Base-by-base conservation (phyloP, 2,113 vertebrate species). In the Cacatua alba region DNA sequence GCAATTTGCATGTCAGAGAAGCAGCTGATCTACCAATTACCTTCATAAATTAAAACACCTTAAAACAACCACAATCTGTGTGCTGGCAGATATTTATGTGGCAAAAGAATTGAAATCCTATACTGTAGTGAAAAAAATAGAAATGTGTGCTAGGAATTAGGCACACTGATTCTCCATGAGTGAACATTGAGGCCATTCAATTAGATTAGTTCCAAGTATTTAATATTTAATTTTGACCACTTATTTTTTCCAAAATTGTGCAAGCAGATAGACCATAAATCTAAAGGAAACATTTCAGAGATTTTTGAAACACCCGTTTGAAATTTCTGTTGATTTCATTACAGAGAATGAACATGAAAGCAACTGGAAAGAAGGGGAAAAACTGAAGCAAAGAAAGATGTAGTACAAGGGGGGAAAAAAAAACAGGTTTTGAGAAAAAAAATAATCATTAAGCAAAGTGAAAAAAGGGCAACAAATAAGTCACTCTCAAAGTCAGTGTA, bases 151-250 rank as follows among this genome's bases (percentile, higher is more conserved):
- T 80, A 86, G 65, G 67, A 93, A 68, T 93, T 84, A 83, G 19
- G 62, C 69, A 84, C 43, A 76, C 44, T 52, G 78, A 77, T 92
- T 78, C 91, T 94, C 65, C 86, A 72, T 88, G 82, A 94, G 70
- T 94, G 94, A 93, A 86, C 80, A 94, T 43, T 46, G 80, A 87
- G 91, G 96, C 41, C 65, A 90, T 92, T 92, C 80, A 87, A 82
- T 94, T 91, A 92, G 80, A 88, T 90, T 92, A 92, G 90, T 92
- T 94, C 44, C 62, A 84, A 86, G 62, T 91, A 78, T 72, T 92
- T 92, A 80, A 88, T 92, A 85, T 92, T 94, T 94, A 89, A 95
- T 91, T 68, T 39, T 52, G 70, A 65, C 28, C 28, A 43, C 3
- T 80, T 76, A 29, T 64, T 9, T 57, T 88, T 82, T n/a, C 33